Base-by-base conservation (phyloP, 2,797 vertebrate species). In the Australoheros facetus region DNA sequence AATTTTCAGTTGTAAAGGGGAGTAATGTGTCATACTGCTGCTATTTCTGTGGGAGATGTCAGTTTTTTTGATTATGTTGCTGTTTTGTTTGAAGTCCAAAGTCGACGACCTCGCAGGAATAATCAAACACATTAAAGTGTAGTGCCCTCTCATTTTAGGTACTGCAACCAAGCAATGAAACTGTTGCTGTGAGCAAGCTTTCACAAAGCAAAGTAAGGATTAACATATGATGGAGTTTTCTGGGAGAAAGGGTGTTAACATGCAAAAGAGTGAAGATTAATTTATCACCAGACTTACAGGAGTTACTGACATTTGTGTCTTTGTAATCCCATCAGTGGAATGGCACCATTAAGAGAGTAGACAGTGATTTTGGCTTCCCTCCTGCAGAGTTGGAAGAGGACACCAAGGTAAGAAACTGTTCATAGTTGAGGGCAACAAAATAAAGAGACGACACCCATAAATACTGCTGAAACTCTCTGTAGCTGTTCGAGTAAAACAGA, bases 31-130 rank as follows among this genome's bases (percentile, higher is more conserved):
- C n/a, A 55, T 12, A 5, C 21, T 51, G 64, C 62, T 28, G 23
- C 23, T 69, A 19, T 69, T 51, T 69, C 17, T 13, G 3, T n/a
- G 26, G 26, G 64, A 69, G 16, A 11, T 10, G 42, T 72, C 2
- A 56, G 21, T 55, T 37, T 56, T 37, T 26, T 39, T 11, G 0
- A 42, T 42, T 26, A 19, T 72, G 19, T 62, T 62, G 51, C 73
- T 39, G 57, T 51, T 75, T 54, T 54, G 32, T 56, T 56, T 75
- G 7, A 75, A 39, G 57, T 75, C 73, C 58, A 64, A 75, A 51
- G 73, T 75, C 1, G 0, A 55, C 0, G 9, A 28, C 32, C 51
- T 55, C 5, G 32, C 45, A 54, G 48, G n/a, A 26, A 60, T 8
- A 75, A 54, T 14, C 21, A 55, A 64, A 75, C 73, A 53, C 9